Conservation (phyloP, 2,888 invertebrate species). For the Archips xylosteana region DNA sequence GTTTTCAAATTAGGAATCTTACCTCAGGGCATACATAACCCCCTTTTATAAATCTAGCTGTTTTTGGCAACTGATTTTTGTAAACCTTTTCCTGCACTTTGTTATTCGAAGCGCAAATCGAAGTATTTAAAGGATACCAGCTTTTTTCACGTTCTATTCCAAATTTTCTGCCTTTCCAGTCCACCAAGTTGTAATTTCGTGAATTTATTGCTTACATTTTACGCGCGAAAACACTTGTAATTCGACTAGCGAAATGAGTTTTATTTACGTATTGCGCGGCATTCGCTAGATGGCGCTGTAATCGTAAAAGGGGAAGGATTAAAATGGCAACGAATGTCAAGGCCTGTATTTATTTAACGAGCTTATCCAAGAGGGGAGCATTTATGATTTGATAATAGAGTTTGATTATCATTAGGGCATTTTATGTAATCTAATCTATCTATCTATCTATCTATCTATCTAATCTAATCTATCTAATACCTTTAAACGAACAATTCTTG, state of each 20-base stretch:
- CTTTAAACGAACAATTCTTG: no score
- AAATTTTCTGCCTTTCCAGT: constrained; percentile 20
- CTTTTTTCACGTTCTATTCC: constrained; percentile 12
- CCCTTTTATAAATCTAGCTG: not conserved
- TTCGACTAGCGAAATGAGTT: constrained; percentile 28
- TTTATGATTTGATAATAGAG: constrained; percentile 7
- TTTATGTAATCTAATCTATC: no score
- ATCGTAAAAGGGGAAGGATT: constrained; percentile 33
- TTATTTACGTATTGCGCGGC: constrained; percentile 29
- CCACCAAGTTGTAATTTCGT: constrained; percentile 25
- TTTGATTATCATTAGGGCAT: no score
- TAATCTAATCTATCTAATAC: no score
- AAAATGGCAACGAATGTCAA: constrained; percentile 13
- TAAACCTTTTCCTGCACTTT: constrained; percentile 5
- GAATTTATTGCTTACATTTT: constrained; percentile 30
- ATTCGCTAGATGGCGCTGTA: constrained; percentile 23
- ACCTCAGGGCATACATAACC: no score
- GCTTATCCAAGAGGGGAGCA: not conserved
- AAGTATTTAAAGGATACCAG: constrained; percentile 4
- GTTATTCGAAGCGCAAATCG: not conserved
- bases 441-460: no score
- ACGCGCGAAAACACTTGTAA: constrained; percentile 25
- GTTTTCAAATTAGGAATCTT: no score
- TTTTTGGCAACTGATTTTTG: not conserved
- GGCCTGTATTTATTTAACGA: constrained; percentile 3